Evolutionary conservation across 2,888 invertebrate species (phyloP), one percentile per base, ranked within the genome.

Genomic region (Pachycephus smyrnensis): DNA sequence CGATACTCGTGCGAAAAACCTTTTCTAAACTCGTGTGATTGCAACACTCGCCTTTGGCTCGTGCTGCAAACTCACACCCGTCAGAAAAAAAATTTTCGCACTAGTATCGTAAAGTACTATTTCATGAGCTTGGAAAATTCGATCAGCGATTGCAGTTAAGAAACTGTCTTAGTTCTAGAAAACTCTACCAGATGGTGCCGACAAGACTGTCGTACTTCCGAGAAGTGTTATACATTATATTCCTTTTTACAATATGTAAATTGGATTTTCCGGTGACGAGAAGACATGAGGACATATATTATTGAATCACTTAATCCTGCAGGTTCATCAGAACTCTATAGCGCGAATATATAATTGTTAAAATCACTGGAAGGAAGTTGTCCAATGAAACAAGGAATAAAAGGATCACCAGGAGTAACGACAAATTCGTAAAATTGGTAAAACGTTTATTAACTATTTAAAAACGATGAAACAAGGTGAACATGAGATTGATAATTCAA

Each of bases 391-490:
- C 55, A 15, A 55, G 55, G 55, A 55, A 23, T 55, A 55, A 55
- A 55, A 55, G 55, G 55, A 55, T 23, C 23, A 55, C 9, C 55
- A 55, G 23, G 23, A 55, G 23, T 55, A 55, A 55, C 31, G 71
- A 32, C 71, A 15, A 32, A 33, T 37, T 74, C 37, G 74, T 90
- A 90, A 90, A 90, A 90, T 90, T 90, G 90, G 89, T 90, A 90
- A 90, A 90, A 90, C 90, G 90, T 90, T 90, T 90, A 90, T 90
- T 90, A 90, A 90, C 90, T 90, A 90, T 90, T 90, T 90, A 89
- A 90, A 90, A 90, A 90, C 90, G 90, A 90, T 89, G 90, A 90
- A 90, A 90, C 90, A 90, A 90, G 88, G 89, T 90, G 89, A 90
- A 90, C 90, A 90, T 90, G 90, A 90, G 88, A 89, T 90, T 90